Conservation (phyloP, 2,797 vertebrate genomes). For the Sphenopsis melanotis region DNA sequence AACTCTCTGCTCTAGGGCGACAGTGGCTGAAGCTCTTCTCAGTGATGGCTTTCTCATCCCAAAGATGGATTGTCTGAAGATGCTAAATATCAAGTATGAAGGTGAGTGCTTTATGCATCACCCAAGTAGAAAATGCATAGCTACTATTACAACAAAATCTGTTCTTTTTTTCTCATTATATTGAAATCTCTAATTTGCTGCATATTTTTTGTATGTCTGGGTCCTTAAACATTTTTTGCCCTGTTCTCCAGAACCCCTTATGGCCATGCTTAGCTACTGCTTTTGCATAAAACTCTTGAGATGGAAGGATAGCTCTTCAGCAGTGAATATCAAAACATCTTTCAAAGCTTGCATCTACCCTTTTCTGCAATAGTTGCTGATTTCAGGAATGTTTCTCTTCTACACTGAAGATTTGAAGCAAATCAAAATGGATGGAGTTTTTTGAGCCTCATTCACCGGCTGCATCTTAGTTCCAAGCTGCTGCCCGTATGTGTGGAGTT, state of each 20-base stretch:
- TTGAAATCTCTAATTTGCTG: neutral
- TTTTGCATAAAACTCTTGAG: neutral
- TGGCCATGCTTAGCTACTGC: neutral
- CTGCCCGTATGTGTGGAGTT: neutral
- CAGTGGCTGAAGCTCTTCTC: slow-evolving; percentile 73
- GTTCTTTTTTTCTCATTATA: neutral
- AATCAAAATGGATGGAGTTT: neutral
- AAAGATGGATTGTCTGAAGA: slow-evolving; percentile 83
- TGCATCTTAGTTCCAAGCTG: neutral
- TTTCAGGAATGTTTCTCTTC: neutral
- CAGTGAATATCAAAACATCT: neutral
- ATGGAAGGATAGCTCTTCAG: neutral
- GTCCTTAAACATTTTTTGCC: neutral
- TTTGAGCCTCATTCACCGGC: neutral
- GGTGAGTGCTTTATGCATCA: slow-evolving; percentile 59
- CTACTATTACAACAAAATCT: neutral
- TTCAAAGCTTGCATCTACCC: neutral
- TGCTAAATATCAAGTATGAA: slow-evolving; percentile 79
- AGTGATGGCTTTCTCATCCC: slow-evolving; percentile 85
- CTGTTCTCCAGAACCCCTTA: neutral
- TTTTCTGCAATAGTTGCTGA: neutral
- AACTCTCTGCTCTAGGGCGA: slow-evolving; percentile 45
- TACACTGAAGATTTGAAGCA: neutral
- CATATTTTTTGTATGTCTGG: neutral
- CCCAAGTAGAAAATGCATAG: neutral